Percentiles rank a stretch among this genome's conserved stretches.
phyloP scores from a whole-genome alignment of 2,888 invertebrate species.

The Amphipyra berbera region DNA sequence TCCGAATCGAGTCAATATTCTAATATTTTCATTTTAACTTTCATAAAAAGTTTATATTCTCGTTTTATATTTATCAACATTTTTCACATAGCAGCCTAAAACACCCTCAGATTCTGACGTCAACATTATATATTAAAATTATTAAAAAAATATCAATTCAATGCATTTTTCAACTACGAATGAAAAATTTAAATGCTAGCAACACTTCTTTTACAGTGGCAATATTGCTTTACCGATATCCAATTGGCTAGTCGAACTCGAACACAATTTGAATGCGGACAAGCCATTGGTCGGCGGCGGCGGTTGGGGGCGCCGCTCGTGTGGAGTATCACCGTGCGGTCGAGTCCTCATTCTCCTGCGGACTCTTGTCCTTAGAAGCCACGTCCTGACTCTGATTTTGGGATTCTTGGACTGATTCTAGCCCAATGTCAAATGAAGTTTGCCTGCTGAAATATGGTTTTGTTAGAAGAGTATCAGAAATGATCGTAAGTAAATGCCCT shows the following conservation, averaged over 20 bases:
- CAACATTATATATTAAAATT: constrained; percentile 42
- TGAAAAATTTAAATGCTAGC: constrained; percentile 35
- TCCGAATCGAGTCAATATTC: constrained; percentile 6
- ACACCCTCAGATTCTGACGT: constrained; percentile 48
- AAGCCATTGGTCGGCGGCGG: constrained; percentile 56
- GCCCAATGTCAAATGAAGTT: constrained; percentile 81
- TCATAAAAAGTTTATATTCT: constrained; percentile 13
- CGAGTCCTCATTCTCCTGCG: constrained; percentile 15
- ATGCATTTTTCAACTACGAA: constrained; percentile 32
- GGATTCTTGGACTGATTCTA: constrained; percentile 82
- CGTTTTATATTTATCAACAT: constrained; percentile 14
- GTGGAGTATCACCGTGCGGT: constrained; percentile 64
- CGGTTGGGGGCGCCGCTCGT: constrained; percentile 52
- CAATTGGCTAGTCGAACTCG: constrained; percentile 54
- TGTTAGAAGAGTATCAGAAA: too few relatives aligned
- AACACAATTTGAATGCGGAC: constrained; percentile 57
- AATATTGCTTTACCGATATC: constrained; percentile 28
- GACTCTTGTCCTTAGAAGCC: constrained; percentile 53
- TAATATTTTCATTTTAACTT: not conserved
- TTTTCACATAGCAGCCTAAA: constrained; percentile 31
- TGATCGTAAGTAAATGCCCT: too few relatives aligned
- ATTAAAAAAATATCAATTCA: constrained; percentile 60
- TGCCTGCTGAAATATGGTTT: constrained; percentile 67
- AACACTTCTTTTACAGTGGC: constrained; percentile 36
- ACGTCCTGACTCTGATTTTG: constrained; percentile 71